Conservation (phyloP, 2,113 vertebrate genomes). For the Dasyornis broadbenti region DNA sequence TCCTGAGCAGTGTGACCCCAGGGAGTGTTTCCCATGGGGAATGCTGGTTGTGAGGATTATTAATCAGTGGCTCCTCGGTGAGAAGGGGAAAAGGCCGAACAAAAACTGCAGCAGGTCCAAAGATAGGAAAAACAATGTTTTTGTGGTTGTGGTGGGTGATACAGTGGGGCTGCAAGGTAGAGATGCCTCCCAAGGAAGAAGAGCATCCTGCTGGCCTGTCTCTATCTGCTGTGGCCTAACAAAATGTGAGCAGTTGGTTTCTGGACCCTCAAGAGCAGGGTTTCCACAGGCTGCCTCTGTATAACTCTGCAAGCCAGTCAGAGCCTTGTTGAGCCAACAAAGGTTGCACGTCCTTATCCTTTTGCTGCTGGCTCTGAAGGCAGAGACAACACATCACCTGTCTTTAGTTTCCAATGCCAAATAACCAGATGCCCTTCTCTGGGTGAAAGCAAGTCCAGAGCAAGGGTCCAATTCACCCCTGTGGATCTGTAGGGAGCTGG, state of each 20-base stretch:
- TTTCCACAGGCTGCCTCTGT: neutral
- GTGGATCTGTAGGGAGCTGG: neutral
- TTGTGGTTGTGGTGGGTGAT: neutral
- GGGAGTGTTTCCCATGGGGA: neutral
- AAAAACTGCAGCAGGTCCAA: neutral
- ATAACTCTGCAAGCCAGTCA: neutral
- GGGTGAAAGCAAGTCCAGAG: neutral
- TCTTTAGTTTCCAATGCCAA: neutral
- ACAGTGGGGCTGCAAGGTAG: neutral
- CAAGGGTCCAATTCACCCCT: neutral
- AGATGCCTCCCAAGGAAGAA: neutral
- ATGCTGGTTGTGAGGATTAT: neutral
- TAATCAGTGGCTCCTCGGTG: neutral
- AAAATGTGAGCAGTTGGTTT: neutral
- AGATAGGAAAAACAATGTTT: accelerated
- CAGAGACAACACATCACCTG: accelerated
- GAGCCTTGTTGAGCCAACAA: neutral
- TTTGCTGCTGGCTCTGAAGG: neutral
- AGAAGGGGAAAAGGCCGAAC: neutral
- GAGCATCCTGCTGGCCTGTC: neutral
- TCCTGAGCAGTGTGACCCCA: neutral
- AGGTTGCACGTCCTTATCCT: accelerated
- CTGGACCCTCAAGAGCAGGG: neutral
- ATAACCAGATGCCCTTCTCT: neutral
- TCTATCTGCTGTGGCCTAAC: neutral